Base-by-base conservation (phyloP, 2,888 invertebrate genomes). In the Steinernema carpocapsae region DNA sequence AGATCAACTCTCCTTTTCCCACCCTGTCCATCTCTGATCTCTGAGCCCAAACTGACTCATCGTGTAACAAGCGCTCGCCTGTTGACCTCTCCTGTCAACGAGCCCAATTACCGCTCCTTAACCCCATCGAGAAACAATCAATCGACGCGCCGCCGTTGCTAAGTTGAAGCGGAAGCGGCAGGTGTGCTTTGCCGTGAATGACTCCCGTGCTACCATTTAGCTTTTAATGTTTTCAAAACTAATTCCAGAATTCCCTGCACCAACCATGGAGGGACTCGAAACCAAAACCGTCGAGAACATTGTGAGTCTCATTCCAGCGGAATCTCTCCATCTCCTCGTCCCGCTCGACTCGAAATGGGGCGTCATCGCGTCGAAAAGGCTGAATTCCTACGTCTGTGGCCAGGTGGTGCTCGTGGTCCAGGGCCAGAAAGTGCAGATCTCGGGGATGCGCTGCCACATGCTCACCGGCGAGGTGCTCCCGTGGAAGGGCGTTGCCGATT, bases 191-290 rank as follows among this genome's bases (percentile, higher is more conserved):
- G 2, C 7, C 3, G 48, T 3, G 17, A 19, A 14, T 48, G 43
- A 7, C 43, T 43, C 14, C 14, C 43, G 10, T 12, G 14, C 10
- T 43, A 12, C 7, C 43, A 43, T 7, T 14, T 7, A 43, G 43
- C 10, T 43, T 43, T 43, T 43, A 43, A n/a, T n/a, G n/a, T n/a
- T 48, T 17, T 14, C 19, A 19, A 48, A 4, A 7, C 48, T 48
- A 3, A 48, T 48, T 48, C 48, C n/a, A 48, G 19, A 48, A 48
- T 48, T 48, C 48, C 4, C 37, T 37, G 4, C n/a, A n/a, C 10
- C 37, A 37, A n/a, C 22, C 32, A 64, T 64, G 64, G 64, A 64
- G 64, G 32, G 37, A 4, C 64, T 64, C 64, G 32, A 64, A 17
- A 64, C 29, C 17, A 64, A 64, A 32, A 26, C 32, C 32, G 37